A percentile compares a stretch with the other conserved stretches of the same genome.
phyloP scores from a whole-genome alignment of 2,888 invertebrate species.

The Sericinus montela region DNA sequence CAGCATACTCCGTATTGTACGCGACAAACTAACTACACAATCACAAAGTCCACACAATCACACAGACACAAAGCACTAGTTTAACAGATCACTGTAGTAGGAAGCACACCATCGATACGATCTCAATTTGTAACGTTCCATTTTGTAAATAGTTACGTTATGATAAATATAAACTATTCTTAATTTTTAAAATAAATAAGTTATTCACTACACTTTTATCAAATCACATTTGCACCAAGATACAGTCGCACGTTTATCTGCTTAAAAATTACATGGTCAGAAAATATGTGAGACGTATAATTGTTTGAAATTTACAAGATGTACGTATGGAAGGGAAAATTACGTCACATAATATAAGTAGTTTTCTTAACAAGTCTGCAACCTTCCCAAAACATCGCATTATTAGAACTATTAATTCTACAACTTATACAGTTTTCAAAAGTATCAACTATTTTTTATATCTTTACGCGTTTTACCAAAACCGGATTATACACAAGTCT shows the following conservation, averaged over 20 bases:
- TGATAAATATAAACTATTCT: slow-evolving; percentile 34
- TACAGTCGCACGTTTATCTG: slow-evolving; percentile 49
- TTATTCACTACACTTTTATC: slow-evolving; percentile 61
- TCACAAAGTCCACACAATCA: slow-evolving; percentile 52
- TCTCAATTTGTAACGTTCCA: slow-evolving; percentile 60
- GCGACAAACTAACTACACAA: slow-evolving; percentile 50
- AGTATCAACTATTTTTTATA: too few species aligned
- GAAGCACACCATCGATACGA: slow-evolving; percentile 62
- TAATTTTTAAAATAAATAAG: slow-evolving; percentile 53
- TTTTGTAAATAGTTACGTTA: slow-evolving; percentile 31
- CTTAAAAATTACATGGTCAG: slow-evolving; percentile 27
- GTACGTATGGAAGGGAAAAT: too few species aligned
- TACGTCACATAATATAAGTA: too few species aligned
- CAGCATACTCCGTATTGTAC: slow-evolving; percentile 68
- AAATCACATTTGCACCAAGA: slow-evolving; percentile 63
- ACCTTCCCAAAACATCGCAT: too few species aligned
- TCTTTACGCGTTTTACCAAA: too few species aligned
- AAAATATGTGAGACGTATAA: too few species aligned
- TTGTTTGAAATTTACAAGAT: too few species aligned
- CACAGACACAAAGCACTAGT: slow-evolving; percentile 41
- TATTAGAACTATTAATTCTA: too few species aligned
- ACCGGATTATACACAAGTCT: too few species aligned
- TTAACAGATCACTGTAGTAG: slow-evolving; percentile 25
- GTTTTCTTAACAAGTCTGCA: too few species aligned
- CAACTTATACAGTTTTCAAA: too few species aligned